phyloP scores from a whole-genome alignment of 2,888 invertebrate genomes.

The Sabellastarte sp. region DNA sequence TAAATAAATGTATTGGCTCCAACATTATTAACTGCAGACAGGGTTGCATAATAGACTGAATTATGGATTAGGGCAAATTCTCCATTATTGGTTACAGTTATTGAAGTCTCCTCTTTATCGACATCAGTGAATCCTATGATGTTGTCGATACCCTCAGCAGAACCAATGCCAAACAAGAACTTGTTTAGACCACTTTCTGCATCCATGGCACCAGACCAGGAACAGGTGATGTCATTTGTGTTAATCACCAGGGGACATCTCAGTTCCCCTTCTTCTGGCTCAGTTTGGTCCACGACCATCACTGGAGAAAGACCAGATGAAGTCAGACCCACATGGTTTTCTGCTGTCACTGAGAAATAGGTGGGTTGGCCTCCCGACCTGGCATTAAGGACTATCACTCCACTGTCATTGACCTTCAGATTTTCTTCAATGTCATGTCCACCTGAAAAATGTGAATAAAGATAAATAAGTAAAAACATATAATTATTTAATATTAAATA shows the following conservation, averaged over 20 bases:
- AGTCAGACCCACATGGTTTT: neutral
- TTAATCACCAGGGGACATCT: neutral
- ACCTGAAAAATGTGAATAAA: too few species aligned
- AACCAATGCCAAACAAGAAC: neutral
- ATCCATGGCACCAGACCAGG: neutral
- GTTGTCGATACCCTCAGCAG: neutral
- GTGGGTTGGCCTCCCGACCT: neutral
- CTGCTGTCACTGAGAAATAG: neutral
- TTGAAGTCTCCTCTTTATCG: neutral
- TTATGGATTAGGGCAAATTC: neutral
- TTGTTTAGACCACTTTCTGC: neutral
- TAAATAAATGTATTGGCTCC: neutral
- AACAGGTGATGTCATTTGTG: neutral
- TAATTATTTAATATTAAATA: too few species aligned
- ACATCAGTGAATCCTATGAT: neutral
- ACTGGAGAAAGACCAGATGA: neutral
- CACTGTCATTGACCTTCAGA: too few species aligned
- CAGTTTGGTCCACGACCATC: neutral
- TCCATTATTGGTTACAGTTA: neutral
- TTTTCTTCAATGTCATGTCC: too few species aligned
- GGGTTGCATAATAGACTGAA: neutral
- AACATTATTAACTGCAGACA: neutral
- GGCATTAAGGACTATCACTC: too few species aligned
- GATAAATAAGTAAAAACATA: too few species aligned
- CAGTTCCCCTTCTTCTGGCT: neutral